Conservation (phyloP, 2,113 vertebrate species). For the Panurus biarmicus region DNA sequence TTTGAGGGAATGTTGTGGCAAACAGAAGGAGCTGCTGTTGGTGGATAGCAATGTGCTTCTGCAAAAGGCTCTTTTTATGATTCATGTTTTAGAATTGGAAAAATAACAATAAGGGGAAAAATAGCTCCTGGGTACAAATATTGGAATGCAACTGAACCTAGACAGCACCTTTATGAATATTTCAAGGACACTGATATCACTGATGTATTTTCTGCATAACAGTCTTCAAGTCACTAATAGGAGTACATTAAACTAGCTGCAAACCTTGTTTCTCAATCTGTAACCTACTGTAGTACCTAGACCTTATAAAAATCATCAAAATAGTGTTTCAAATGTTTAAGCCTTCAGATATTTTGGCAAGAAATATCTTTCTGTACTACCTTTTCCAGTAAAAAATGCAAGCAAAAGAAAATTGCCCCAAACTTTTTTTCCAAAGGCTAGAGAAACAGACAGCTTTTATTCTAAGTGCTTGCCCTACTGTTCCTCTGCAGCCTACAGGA, state of each 20-base stretch:
- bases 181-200: neutral
- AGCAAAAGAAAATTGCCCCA: neutral
- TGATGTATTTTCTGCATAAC: neutral
- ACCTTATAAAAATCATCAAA: neutral
- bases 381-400: neutral
- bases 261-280: neutral
- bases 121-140: neutral
- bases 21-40: neutral
- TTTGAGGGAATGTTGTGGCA: constrained; percentile 16
- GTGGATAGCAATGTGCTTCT: neutral
- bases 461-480: neutral
- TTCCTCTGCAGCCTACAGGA: constrained; percentile 27
- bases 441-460: constrained; percentile 38
- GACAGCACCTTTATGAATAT: neutral
- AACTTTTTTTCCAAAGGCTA: neutral
- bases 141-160: neutral
- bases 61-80: neutral
- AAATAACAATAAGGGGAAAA: neutral
- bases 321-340: neutral
- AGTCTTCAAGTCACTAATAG: neutral
- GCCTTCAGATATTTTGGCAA: neutral
- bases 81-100: neutral
- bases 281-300: neutral
- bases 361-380: neutral
- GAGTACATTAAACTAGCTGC: neutral